A percentile compares a stretch with the other conserved stretches of the same genome.
Conservation (phyloP, 2,113 vertebrate genomes). For the Manacus vitellinus region DNA sequence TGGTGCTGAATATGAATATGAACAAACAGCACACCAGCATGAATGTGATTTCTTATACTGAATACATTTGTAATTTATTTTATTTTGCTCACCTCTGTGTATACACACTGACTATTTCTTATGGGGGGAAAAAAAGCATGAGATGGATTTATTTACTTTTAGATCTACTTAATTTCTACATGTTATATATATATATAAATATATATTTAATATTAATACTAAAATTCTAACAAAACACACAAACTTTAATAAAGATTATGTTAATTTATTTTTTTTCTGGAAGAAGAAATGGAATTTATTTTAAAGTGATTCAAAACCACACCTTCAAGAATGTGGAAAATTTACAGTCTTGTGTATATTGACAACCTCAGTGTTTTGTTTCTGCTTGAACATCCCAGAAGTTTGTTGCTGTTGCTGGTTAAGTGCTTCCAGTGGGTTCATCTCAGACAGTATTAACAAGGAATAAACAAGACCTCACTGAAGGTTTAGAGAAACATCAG, state of each 20-base stretch:
- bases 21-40: background rate
- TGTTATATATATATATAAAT: no score
- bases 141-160: background rate
- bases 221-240: accelerated
- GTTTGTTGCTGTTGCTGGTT: conserved; percentile 2
- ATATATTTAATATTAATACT: background rate
- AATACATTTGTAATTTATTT: background rate
- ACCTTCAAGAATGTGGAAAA: background rate
- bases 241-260: background rate
- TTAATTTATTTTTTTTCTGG: background rate
- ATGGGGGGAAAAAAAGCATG: background rate
- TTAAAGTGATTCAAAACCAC: background rate
- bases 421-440: conserved; percentile 14
- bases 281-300: background rate
- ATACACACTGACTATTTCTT: background rate
- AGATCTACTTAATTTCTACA: background rate
- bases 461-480: conserved; percentile 28
- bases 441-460: background rate
- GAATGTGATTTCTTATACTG: background rate
- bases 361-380: background rate
- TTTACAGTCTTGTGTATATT: background rate
- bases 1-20: background rate
- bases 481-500: background rate
- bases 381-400: background rate
- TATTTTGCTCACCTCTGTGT: background rate